Conservation (phyloP, 1,140 invertebrate genomes). For the Achroia grisella region DNA sequence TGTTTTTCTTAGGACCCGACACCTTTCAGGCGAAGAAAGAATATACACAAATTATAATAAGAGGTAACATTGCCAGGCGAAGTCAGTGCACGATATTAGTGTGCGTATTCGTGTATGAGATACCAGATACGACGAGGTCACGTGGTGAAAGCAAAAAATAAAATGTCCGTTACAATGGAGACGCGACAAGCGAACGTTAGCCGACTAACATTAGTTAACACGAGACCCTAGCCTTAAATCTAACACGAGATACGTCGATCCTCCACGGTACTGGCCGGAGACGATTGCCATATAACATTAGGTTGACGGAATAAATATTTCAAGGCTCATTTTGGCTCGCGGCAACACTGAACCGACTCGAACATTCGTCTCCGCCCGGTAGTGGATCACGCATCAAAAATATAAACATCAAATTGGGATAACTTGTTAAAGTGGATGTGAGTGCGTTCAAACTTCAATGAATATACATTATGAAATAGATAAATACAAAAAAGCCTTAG, state of each 20-base stretch:
- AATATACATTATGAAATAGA: constrained; percentile 17
- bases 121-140: neutral
- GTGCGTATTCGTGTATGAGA: too few species aligned
- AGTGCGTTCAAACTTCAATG: constrained; percentile 29
- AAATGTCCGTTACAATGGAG: constrained; percentile 29
- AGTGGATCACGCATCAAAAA: constrained; percentile 10
- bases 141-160: constrained; percentile 30
- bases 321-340: neutral
- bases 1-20: constrained; percentile 65
- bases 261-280: constrained; percentile 6
- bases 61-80: constrained; percentile 21
- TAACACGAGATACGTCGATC: constrained; percentile 47
- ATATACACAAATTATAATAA: constrained; percentile 41
- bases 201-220: constrained; percentile 68
- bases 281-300: constrained; percentile 1
- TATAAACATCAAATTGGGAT: constrained; percentile 29
- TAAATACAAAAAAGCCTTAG: constrained; percentile 31
- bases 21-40: constrained; percentile 64
- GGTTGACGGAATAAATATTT: too few species aligned
- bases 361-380: constrained; percentile 6
- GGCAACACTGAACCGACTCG: neutral
- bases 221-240: constrained; percentile 57
- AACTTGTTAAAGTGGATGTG: constrained; percentile 17
- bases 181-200: constrained; percentile 57
- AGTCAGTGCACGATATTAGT: neutral